Percentiles rank a stretch among this genome's conserved stretches.
Evolutionary conservation across 2,888 invertebrate species (phyloP).

Genomic region (Urechis unicinctus): DNA sequence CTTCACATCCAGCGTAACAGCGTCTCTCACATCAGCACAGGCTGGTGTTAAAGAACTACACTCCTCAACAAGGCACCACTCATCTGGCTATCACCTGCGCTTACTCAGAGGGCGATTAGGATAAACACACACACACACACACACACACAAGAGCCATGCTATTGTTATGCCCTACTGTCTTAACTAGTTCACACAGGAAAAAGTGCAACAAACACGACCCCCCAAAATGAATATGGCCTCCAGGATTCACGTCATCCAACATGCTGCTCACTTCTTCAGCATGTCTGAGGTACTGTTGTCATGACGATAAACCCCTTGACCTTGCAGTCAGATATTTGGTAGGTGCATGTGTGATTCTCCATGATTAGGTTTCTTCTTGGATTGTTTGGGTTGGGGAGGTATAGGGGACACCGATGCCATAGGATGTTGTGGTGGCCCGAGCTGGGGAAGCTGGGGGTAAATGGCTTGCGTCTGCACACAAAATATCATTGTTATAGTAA

Average conservation of each 20-base stretch:
- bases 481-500: too few relatives aligned
- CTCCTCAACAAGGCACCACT: too few relatives aligned
- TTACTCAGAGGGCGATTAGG: too few relatives aligned
- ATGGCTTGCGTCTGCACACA: too few relatives aligned
- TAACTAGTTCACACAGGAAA: too few relatives aligned
- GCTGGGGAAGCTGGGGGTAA: not conserved
- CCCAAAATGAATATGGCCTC: not conserved
- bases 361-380: not conserved
- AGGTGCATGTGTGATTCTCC: not conserved
- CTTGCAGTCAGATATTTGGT: slow-evolving; percentile 7
- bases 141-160: too few relatives aligned
- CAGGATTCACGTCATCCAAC: not conserved
- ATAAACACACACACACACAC: too few relatives aligned
- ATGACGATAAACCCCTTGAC: not conserved
- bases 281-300: not conserved
- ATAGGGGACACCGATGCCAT: not conserved
- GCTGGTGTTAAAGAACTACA: too few relatives aligned
- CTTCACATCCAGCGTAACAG: too few relatives aligned
- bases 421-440: not conserved
- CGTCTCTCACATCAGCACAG: too few relatives aligned
- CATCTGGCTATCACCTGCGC: too few relatives aligned
- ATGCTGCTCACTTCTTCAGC: not conserved
- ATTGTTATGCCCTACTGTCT: too few relatives aligned
- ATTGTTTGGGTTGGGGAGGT: not conserved
- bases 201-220: not conserved